Conservation (phyloP, 2,797 vertebrate genomes). For the Anguilla anguilla region DNA sequence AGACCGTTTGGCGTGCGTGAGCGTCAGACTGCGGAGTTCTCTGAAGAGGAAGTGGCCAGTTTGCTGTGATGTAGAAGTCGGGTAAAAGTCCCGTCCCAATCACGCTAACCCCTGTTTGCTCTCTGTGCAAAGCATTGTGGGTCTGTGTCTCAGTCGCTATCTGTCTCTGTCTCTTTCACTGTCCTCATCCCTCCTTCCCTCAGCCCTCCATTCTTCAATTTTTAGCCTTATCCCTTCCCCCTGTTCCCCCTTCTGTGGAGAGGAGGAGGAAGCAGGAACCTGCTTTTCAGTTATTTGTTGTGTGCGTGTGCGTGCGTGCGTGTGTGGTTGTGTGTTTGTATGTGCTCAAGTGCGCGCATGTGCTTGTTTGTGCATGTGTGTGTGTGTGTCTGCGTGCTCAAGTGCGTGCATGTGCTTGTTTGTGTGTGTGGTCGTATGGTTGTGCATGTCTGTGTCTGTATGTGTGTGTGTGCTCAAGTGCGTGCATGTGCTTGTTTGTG, state of each 20-base stretch:
- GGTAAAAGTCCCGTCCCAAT: background rate
- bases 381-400: background rate
- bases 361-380: no score
- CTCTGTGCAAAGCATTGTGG: background rate
- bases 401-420: background rate
- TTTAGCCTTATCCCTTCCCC: background rate
- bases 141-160: background rate
- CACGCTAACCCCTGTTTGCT: background rate
- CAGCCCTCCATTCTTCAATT: background rate
- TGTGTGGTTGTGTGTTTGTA: background rate
- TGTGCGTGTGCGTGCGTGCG: background rate
- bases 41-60: background rate
- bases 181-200: background rate
- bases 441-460: background rate
- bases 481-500: background rate
- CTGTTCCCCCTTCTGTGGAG: background rate
- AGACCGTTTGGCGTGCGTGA: background rate
- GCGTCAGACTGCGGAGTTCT: background rate
- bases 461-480: background rate
- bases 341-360: slow-evolving; percentile 16
- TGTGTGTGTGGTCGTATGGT: background rate
- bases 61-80: background rate
- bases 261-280: background rate
- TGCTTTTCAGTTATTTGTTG: background rate
- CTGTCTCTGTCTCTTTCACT: background rate